phyloP scores from a whole-genome alignment of 2,797 vertebrate genomes.

The Leontopithecus rosalia region DNA sequence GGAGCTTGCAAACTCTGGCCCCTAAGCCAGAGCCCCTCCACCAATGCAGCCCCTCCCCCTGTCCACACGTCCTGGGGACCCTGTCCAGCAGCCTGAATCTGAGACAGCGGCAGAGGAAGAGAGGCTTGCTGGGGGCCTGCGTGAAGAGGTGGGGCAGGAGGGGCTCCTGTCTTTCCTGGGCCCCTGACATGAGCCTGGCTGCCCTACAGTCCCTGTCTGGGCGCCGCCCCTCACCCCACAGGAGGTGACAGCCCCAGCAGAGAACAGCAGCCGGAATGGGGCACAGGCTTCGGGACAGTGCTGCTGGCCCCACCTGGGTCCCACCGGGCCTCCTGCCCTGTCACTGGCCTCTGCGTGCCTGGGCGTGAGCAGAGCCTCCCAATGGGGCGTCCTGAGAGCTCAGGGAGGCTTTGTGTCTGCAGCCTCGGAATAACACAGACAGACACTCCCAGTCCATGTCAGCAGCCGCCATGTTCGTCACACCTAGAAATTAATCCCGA shows the following conservation, averaged over 20 bases:
- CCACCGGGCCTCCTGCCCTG: accelerated
- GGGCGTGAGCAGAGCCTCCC: not conserved
- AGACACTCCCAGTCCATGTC: too few relatives aligned
- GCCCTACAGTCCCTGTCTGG: too few relatives aligned
- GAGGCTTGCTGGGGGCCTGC: not conserved
- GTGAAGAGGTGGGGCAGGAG: accelerated
- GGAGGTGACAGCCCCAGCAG: not conserved
- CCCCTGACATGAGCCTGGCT: not conserved
- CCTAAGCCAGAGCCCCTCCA: not conserved
- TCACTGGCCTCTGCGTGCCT: not conserved
- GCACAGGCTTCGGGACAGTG: not conserved
- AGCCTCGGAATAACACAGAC: too few relatives aligned
- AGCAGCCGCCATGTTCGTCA: too few relatives aligned
- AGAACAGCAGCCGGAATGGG: accelerated
- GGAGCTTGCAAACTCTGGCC: not conserved
- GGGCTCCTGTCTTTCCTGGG: not conserved
- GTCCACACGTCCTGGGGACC: too few relatives aligned
- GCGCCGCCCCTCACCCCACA: not conserved
- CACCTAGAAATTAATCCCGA: accelerated
- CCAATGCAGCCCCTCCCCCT: too few relatives aligned
- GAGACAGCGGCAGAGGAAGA: not conserved
- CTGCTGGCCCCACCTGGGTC: not conserved
- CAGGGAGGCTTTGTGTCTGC: not conserved
- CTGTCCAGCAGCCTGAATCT: not conserved
- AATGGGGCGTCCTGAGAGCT: not conserved